phyloP scores from a whole-genome alignment of 2,797 vertebrate genomes.

The Typhlichthys eigenmanni region DNA sequence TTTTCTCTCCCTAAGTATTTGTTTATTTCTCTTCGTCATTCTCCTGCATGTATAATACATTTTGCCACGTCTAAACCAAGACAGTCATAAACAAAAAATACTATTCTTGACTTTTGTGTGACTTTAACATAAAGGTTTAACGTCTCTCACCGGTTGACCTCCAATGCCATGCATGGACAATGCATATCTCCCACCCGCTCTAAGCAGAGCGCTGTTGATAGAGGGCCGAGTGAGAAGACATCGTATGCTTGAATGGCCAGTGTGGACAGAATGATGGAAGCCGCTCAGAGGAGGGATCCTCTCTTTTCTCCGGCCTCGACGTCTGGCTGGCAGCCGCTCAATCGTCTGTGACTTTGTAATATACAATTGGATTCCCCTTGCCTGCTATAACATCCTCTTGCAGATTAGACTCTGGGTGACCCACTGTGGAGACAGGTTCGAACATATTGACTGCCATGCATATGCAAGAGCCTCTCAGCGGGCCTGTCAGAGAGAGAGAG shows the following conservation, averaged over 20 bases:
- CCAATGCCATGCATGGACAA: constrained; percentile 39
- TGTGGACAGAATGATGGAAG: constrained; percentile 62
- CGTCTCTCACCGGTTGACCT: constrained; percentile 33
- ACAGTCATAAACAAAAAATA: constrained; percentile 16
- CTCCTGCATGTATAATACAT: not conserved
- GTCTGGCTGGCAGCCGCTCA: constrained; percentile 54
- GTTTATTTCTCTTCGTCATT: not conserved
- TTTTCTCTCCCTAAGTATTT: not conserved
- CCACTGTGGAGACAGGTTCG: constrained; percentile 51
- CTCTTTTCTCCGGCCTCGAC: constrained; percentile 42
- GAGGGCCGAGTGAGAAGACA: constrained; percentile 38
- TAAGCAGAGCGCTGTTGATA: constrained; percentile 37
- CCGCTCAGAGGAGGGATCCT: constrained; percentile 44
- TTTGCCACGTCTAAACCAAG: not conserved
- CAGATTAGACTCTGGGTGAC: constrained; percentile 61
- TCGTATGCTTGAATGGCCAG: constrained; percentile 44
- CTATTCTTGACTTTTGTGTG: constrained; percentile 29
- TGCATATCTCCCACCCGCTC: constrained; percentile 19
- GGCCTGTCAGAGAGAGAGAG: constrained; percentile 28
- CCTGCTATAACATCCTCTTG: constrained; percentile 50
- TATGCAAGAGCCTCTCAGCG: constrained; percentile 56
- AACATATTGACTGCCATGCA: constrained; percentile 60
- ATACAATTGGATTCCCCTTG: constrained; percentile 54
- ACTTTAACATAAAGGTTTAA: constrained; percentile 17
- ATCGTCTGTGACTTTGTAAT: constrained; percentile 63